phyloP scores from a whole-genome alignment of 2,797 vertebrate genomes.

The Tinamus major region DNA sequence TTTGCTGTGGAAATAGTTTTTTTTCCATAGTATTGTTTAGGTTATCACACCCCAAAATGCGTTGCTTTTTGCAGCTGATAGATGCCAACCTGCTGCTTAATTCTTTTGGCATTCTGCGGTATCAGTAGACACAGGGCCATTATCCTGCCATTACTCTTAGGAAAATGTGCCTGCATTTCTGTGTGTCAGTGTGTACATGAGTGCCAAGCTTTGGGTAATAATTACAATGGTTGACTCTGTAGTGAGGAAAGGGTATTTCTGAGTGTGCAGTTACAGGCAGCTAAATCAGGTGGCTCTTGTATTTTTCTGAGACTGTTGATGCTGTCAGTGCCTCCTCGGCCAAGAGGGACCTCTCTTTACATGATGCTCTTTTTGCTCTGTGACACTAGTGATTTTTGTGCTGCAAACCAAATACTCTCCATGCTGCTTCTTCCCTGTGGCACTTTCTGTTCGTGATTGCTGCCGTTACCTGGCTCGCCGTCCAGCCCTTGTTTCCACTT shows the following conservation, averaged over 20 bases:
- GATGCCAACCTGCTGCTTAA: neutral
- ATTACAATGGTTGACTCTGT: neutral
- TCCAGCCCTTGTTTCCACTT: neutral
- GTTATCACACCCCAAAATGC: neutral
- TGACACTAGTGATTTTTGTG: neutral
- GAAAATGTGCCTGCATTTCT: neutral
- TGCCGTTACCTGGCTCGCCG: neutral
- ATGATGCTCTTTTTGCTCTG: neutral
- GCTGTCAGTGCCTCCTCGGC: neutral
- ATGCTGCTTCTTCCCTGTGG: neutral
- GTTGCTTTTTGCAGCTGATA: neutral
- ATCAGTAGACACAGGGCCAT: neutral
- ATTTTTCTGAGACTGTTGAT: neutral
- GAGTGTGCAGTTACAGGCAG: neutral
- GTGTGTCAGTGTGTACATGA: fast-evolving
- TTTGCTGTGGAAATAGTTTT: neutral
- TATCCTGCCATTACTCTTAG: neutral
- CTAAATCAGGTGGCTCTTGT: neutral
- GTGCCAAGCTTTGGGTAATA: neutral
- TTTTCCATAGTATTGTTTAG: neutral
- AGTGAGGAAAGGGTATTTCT: neutral
- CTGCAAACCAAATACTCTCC: neutral
- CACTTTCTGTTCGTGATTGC: neutral
- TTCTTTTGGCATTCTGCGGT: neutral
- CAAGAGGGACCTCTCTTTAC: neutral